These are phyloP conservation scores for Halyomorpha halys DNA, from an alignment of 1,140 invertebrate species.

Conservation along the genomic window DNA sequence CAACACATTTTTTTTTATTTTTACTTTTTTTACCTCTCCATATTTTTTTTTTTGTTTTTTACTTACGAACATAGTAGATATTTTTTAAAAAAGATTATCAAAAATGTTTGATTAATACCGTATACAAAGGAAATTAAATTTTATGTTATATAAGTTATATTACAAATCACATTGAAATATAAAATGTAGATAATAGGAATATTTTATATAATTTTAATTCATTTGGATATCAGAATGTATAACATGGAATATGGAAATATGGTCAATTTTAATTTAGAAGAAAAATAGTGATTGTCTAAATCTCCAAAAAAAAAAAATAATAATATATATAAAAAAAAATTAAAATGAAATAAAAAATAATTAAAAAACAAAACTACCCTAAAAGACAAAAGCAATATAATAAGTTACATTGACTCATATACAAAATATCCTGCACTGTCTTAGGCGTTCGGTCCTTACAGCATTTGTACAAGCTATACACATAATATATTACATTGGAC, in stretches of 20 bases:
- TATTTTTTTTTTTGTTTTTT: neutral
- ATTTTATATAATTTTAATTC: neutral
- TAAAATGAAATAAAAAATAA: neutral
- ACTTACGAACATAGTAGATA: neutral
- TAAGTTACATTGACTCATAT: slow-evolving; percentile 12
- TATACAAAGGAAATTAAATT: neutral
- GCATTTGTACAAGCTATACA: slow-evolving; percentile 26
- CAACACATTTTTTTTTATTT: neutral
- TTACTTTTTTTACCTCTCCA: neutral
- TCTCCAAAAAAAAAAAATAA: neutral
- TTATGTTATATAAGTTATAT: neutral
- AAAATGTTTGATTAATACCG: slow-evolving; percentile 10
- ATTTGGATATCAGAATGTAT: neutral
- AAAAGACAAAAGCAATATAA: slow-evolving; percentile 7
- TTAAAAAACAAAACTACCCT: neutral
- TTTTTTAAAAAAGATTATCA: neutral
- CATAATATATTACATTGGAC: slow-evolving; percentile 18
- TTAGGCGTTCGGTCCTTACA: slow-evolving; percentile 12
- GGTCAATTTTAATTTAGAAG: neutral
- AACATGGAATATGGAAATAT: neutral
- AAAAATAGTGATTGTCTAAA: neutral
- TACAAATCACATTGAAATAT: neutral
- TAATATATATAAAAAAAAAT: neutral
- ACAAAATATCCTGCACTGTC: slow-evolving; percentile 19
- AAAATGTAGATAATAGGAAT: neutral